Evolutionary conservation across 2,797 vertebrate genomes (phyloP).

Genomic region (Capromys pilorides): DNA sequence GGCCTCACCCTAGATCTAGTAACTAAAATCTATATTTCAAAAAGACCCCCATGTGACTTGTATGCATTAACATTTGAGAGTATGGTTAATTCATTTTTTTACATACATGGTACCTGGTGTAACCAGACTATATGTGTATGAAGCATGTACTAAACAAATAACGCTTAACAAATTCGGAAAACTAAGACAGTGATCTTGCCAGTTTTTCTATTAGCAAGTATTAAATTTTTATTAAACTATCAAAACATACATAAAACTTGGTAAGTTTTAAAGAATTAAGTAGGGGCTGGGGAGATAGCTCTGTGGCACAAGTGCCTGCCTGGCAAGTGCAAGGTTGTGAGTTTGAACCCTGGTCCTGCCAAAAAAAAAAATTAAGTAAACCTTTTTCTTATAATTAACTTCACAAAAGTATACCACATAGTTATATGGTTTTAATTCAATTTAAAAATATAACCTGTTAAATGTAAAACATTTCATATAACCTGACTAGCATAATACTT

Average conservation of each 20-base stretch:
- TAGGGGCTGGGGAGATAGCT: no score
- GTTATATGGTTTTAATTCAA: neutral
- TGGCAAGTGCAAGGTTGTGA: no score
- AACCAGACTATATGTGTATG: conserved; percentile 5
- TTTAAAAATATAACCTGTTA: conserved; percentile 48
- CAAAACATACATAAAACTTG: conserved; percentile 52
- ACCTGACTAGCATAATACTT: conserved; percentile 39
- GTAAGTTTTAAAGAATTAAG: conserved; percentile 50
- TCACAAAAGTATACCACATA: conserved; percentile 28
- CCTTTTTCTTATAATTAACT: conserved; percentile 27
- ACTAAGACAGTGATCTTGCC: conserved; percentile 23
- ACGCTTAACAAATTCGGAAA: conserved; percentile 56
- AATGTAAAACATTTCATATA: conserved; percentile 32
- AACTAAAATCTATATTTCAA: conserved; percentile 22
- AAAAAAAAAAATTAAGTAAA: conserved; percentile 53
- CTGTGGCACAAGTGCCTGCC: no score
- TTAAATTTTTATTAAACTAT: conserved; percentile 52
- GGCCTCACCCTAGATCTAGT: neutral
- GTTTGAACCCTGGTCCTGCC: no score
- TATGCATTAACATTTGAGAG: conserved; percentile 3
- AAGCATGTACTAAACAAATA: conserved; percentile 44
- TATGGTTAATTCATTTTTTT: conserved; percentile 42
- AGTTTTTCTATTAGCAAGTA: conserved; percentile 45
- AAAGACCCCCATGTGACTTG: conserved; percentile 14
- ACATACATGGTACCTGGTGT: neutral